Base-by-base conservation (phyloP, 1,140 invertebrate genomes). In the Sarcophaga bullata region DNA sequence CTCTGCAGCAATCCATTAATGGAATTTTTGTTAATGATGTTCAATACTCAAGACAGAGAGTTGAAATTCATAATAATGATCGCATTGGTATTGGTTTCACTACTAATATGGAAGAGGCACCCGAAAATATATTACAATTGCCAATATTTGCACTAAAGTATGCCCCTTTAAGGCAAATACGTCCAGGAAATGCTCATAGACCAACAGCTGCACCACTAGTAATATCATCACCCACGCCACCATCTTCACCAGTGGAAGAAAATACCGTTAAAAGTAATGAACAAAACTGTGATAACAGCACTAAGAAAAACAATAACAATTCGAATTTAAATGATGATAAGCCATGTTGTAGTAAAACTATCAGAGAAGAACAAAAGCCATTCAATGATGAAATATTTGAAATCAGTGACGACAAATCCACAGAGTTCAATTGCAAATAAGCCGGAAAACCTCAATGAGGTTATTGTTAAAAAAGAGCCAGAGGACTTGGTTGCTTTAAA, bases 1-100 rank as follows among this genome's bases (percentile, higher is more conserved):
- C 19, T 84, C 75, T 80, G 3, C 52, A 82, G 81, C 25, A 73
- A 54, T 83, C 84, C 0, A 49, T n/a, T 37, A 84, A 84, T 83
- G 84, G 84, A 8, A 73, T 82, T 37, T 83, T 49, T 68, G 81
- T 84, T 2, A 83, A 83, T 72, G 47, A 80, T 5, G 52, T 0
- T 11, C 68, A 37, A 46, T 50, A 82, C 19, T 10, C 25, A 46
- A 78, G 25, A n/a, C 17, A 15, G 52, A 73, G 72, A 58, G 37
- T 80, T 25, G 13, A 10, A 0, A 17, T 82, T 15, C 80, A 82
- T 17, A 73, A 52, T 50, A 80, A 73, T 19, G 84, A 84, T 81
- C 17, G 10, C 15, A 82, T 84, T 47, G 84, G 84, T 13, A 62
- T 84, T 68, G 84, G 84, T 9, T 82, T 82, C 7, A 50, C 52